These are phyloP conservation scores for Solenopsis invicta DNA, from an alignment of 1,140 invertebrate species.

Conservation along the genomic window DNA sequence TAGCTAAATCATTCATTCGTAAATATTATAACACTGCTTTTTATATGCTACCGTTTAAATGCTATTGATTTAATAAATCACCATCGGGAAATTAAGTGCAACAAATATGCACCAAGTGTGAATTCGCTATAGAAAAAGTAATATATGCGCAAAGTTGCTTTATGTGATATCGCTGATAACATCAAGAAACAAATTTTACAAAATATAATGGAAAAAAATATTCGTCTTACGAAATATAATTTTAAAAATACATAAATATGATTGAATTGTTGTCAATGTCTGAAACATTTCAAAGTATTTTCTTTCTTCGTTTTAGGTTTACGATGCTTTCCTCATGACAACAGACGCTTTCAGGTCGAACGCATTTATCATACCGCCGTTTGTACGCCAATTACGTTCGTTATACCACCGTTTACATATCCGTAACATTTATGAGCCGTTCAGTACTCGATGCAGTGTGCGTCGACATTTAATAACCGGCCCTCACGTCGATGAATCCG, in stretches of 20 bases:
- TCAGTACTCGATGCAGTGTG: conserved; percentile 44
- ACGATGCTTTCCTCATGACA: not conserved
- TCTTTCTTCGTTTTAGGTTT: not conserved
- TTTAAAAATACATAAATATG: not conserved
- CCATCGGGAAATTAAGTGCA: conserved; percentile 11
- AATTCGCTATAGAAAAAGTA: conserved; percentile 2
- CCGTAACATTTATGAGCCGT: conserved; percentile 58
- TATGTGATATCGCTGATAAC: not conserved
- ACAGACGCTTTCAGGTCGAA: not conserved
- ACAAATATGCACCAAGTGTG: conserved; percentile 19
- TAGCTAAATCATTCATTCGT: conserved; percentile 14
- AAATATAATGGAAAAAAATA: not conserved
- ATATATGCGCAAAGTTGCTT: not conserved
- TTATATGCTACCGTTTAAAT: conserved; percentile 44
- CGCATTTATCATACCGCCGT: conserved; percentile 31
- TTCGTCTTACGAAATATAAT: not conserved
- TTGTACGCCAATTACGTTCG: conserved; percentile 49
- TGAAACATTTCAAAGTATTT: conserved; percentile 14
- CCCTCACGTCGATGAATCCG: conserved; percentile 50
- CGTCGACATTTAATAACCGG: conserved; percentile 61
- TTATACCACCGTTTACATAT: conserved; percentile 54
- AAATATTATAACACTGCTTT: conserved; percentile 1
- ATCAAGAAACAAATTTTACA: not conserved
- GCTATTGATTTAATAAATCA: not conserved
- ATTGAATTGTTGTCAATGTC: not conserved